These are phyloP conservation scores for Leucania comma DNA, from an alignment of 2,888 invertebrate genomes.

Conservation along the genomic window DNA sequence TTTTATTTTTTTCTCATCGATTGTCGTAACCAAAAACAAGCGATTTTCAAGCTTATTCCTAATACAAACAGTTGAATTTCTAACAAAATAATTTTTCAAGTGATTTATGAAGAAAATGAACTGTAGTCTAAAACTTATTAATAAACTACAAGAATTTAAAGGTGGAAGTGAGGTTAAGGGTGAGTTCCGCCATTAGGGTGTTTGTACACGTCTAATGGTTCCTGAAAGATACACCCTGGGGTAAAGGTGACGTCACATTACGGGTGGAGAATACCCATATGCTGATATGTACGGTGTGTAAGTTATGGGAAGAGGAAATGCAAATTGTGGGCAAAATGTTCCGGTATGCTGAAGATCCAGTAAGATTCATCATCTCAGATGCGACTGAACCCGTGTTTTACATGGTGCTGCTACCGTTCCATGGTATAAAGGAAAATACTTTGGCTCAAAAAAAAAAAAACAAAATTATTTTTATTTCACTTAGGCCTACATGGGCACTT, in stretches of 20 bases:
- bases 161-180: constrained; percentile 73
- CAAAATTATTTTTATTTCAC: too few relatives aligned
- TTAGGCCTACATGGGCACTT: too few relatives aligned
- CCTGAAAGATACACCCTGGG: constrained; percentile 69
- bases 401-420: too few relatives aligned
- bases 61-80: neutral
- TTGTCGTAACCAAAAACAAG: neutral
- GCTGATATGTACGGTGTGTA: constrained; percentile 29
- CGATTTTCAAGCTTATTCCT: constrained; percentile 21
- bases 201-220: constrained; percentile 75
- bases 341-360: neutral
- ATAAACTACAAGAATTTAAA: constrained; percentile 69
- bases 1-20: constrained; percentile 23
- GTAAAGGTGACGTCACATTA: constrained; percentile 68
- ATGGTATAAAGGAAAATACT: too few relatives aligned
- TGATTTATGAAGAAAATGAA: constrained; percentile 74
- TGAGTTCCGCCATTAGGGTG: constrained; percentile 77
- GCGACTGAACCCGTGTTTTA: too few relatives aligned
- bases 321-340: constrained; percentile 4
- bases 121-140: constrained; percentile 70
- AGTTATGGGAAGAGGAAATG: constrained; percentile 26
- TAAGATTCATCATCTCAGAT: too few relatives aligned
- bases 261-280: constrained; percentile 53
- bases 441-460: too few relatives aligned
- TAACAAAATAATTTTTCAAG: constrained; percentile 52